Evolutionary conservation across 2,113 vertebrate genomes (phyloP).

Genomic region (Seriola rivoliana): DNA sequence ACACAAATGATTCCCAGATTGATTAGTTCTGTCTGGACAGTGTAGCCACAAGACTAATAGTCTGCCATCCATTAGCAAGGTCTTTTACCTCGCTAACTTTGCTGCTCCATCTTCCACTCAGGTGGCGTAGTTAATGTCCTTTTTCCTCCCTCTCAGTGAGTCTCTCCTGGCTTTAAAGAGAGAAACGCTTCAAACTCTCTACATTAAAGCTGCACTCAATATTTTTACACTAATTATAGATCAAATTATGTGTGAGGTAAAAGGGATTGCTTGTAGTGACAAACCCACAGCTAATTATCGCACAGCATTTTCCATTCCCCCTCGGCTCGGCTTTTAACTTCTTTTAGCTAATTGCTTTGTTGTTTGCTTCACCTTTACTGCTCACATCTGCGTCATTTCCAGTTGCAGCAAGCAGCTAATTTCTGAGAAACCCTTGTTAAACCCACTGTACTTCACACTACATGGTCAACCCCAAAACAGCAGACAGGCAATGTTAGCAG

Average conservation of each 20-base stretch:
- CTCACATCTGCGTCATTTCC: no score
- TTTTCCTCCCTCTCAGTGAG: not conserved
- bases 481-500: no score
- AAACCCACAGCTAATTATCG: no score
- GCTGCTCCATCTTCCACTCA: conserved; percentile 7
- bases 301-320: not conserved
- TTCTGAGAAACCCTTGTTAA: no score
- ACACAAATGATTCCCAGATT: conserved; percentile 63
- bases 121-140: not conserved
- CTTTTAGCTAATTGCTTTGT: no score
- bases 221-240: not conserved
- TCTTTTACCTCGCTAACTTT: conserved; percentile 32
- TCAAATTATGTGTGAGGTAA: not conserved
- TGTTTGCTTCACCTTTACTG: no score
- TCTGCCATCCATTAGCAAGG: conserved; percentile 60
- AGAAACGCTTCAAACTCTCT: not conserved
- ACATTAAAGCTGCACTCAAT: not conserved
- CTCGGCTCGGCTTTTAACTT: no score
- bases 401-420: not conserved
- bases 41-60: conserved; percentile 58
- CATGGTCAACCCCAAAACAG: no score
- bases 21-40: conserved; percentile 70
- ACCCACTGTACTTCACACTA: no score
- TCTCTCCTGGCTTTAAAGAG: not conserved
- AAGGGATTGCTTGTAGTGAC: not conserved